Evolutionary conservation across 2,113 vertebrate genomes (phyloP).

Genomic region (Pterocles burchelli): DNA sequence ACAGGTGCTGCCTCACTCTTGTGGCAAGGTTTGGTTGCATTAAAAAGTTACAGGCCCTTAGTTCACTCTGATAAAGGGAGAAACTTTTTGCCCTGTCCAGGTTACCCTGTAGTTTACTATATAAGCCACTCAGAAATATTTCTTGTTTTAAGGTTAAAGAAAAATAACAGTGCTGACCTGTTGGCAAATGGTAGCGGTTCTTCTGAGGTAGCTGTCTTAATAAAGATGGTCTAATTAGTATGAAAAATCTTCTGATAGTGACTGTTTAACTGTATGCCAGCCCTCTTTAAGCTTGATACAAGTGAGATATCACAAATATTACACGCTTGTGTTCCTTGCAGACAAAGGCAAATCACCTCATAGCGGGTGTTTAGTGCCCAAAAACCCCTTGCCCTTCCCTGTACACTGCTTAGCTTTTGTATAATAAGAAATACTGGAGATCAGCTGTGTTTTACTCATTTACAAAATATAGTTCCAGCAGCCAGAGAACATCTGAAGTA

Average conservation of each 20-base stretch:
- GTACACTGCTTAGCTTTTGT: neutral
- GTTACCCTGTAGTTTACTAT: neutral
- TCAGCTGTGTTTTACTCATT: neutral
- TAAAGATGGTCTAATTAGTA: neutral
- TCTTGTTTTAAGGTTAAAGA: neutral
- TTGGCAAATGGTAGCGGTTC: neutral
- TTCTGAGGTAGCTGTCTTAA: neutral
- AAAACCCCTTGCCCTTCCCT: neutral
- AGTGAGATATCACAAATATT: neutral
- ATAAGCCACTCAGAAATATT: neutral
- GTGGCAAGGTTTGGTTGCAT: neutral
- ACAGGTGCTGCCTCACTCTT: neutral
- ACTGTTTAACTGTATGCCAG: neutral
- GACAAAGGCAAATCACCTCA: neutral
- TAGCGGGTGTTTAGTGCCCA: fast-evolving
- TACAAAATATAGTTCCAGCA: neutral
- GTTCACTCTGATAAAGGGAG: neutral
- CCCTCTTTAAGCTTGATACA: neutral
- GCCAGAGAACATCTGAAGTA: neutral
- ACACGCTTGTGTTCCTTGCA: neutral
- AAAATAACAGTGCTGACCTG: neutral
- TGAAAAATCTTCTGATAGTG: neutral
- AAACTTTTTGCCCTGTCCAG: neutral
- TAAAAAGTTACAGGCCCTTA: neutral
- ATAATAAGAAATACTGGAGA: neutral